Conservation (phyloP, 30 jellyfish, hydroid and myxozoan species). For the Aurelia coerulea region DNA sequence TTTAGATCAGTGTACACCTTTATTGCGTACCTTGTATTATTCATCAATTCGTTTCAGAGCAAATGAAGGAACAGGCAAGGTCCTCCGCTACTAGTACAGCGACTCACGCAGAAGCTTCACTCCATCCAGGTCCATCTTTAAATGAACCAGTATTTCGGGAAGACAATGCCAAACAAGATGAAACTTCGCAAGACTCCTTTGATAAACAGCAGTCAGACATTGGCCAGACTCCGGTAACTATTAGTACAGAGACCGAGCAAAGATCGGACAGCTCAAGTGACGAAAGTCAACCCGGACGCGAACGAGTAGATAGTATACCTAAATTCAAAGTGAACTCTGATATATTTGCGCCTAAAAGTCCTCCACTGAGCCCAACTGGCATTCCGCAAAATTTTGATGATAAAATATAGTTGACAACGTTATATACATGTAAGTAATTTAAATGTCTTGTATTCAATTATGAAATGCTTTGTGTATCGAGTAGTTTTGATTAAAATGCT, state of each 20-base stretch:
- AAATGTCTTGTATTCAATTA: neutral
- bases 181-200: too few species aligned
- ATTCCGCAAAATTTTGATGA: constrained; percentile 17
- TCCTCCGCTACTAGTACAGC: constrained; percentile 5
- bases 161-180: too few species aligned
- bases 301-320: constrained; percentile 67
- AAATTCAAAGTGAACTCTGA: constrained; percentile 88
- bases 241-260: constrained; percentile 4
- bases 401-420: constrained; percentile 1
- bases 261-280: neutral
- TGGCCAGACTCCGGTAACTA: too few species aligned
- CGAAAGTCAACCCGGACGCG: constrained; percentile 39
- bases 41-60: constrained; percentile 16
- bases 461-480: too few species aligned
- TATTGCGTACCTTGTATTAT: too few species aligned
- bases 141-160: too few species aligned
- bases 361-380: constrained; percentile 69
- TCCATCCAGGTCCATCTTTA: neutral
- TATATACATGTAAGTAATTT: neutral
- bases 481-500: too few species aligned
- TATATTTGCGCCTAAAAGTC: constrained; percentile 69
- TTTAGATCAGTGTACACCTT: too few species aligned
- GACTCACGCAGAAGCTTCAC: neutral
- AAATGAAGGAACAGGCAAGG: constrained; percentile 41
- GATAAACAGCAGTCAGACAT: too few species aligned